These are phyloP conservation scores for Prosopocoilus inquinatus DNA, from an alignment of 2,888 invertebrate genomes.

Conservation along the genomic window DNA sequence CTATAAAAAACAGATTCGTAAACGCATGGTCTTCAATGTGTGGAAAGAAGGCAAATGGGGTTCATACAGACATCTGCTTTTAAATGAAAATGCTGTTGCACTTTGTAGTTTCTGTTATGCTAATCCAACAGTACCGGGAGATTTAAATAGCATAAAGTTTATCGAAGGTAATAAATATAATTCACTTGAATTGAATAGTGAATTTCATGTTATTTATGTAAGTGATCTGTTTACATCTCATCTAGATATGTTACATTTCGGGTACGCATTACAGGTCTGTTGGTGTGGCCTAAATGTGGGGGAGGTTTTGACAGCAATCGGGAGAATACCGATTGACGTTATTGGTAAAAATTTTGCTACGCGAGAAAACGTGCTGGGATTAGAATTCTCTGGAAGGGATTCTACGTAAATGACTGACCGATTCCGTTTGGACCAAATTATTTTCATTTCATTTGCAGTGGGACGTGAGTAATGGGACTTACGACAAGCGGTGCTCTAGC, in stretches of 20 bases:
- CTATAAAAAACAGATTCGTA: constrained; percentile 63
- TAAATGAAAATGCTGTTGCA: constrained; percentile 32
- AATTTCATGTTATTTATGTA: constrained; percentile 1
- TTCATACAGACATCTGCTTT: constrained; percentile 40
- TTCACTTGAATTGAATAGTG: too few relatives aligned
- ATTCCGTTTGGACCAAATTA: neutral
- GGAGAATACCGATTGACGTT: constrained; percentile 81
- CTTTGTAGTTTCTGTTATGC: constrained; percentile 67
- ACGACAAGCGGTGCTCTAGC: constrained; percentile 59
- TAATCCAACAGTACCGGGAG: constrained; percentile 75
- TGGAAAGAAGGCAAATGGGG: constrained; percentile 45
- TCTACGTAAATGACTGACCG: constrained; percentile 19
- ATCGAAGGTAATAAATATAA: constrained; percentile 60
- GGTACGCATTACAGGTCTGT: constrained; percentile 61
- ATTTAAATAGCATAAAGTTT: constrained; percentile 79
- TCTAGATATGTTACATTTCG: neutral
- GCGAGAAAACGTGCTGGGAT: constrained; percentile 67
- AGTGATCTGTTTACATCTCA: constrained; percentile 1
- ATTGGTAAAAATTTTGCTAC: constrained; percentile 65
- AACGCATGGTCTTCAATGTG: constrained; percentile 1
- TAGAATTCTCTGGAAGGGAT: constrained; percentile 66
- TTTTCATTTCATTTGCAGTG: constrained; percentile 44
- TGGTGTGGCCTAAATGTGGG: constrained; percentile 89
- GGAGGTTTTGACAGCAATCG: constrained; percentile 92
- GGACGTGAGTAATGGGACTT: constrained; percentile 67